A percentile compares a stretch with the other conserved stretches of the same genome.
Conservation (phyloP, 1,140 invertebrate species). For the Hyles euphorbiae region DNA sequence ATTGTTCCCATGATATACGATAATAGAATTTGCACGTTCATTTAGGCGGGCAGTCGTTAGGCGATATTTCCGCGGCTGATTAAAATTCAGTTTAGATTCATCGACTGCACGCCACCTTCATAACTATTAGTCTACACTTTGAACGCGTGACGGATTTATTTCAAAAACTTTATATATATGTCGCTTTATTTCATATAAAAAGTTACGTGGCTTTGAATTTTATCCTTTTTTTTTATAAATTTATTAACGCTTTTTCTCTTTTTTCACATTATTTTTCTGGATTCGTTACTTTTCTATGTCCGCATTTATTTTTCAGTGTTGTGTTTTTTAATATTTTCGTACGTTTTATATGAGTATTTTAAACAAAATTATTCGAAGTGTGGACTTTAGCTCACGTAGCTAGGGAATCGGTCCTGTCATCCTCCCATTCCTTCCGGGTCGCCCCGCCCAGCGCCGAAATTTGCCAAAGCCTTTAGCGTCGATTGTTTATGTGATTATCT, state of each 20-base stretch:
- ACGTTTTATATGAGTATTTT: slow-evolving; percentile 9
- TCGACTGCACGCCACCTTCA: slow-evolving; percentile 62
- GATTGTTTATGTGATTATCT: slow-evolving; percentile 42
- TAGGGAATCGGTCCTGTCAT: slow-evolving; percentile 50
- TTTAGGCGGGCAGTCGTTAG: slow-evolving; percentile 56
- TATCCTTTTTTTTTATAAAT: slow-evolving; percentile 10
- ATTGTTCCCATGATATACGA: slow-evolving; percentile 38
- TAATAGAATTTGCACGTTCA: slow-evolving; percentile 51
- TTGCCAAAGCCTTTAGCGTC: slow-evolving; percentile 44
- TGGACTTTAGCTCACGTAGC: slow-evolving; percentile 54
- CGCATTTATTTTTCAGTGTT: too few species aligned
- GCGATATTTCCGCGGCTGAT: slow-evolving; percentile 17
- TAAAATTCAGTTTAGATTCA: slow-evolving; percentile 24
- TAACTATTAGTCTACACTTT: slow-evolving; percentile 55
- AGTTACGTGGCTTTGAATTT: slow-evolving; percentile 8
- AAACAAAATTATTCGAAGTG: slow-evolving; percentile 55
- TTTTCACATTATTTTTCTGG: too few species aligned
- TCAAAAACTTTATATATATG: slow-evolving; percentile 10
- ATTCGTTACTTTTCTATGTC: too few species aligned
- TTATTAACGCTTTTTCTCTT: not conserved
- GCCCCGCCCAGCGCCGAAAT: slow-evolving; percentile 70
- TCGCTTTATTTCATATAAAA: slow-evolving; percentile 15
- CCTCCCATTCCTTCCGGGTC: slow-evolving; percentile 48
- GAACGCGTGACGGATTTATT: slow-evolving; percentile 28
- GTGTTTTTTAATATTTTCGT: too few species aligned